phyloP scores from a whole-genome alignment of 2,113 vertebrate genomes.

The Benitochromis conjunctus region DNA sequence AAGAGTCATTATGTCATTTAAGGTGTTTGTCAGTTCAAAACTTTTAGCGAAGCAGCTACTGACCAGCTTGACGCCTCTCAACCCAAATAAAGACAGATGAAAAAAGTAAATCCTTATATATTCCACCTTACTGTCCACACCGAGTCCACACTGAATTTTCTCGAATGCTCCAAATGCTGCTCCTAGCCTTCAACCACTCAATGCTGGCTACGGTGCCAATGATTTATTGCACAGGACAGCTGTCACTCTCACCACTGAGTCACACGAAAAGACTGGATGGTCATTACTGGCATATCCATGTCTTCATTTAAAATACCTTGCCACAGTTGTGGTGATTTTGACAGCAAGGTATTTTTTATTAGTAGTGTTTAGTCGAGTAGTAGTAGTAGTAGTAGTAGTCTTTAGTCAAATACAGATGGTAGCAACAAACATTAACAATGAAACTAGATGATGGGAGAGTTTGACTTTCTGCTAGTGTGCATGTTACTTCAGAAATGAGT shows the following conservation, averaged over 20 bases:
- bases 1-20: neutral
- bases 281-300: neutral
- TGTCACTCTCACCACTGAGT: neutral
- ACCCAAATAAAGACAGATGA: neutral
- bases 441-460: neutral
- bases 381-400: neutral
- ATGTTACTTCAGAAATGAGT: neutral
- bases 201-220: neutral
- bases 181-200: neutral
- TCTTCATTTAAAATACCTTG: neutral
- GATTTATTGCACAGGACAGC: neutral
- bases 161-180: neutral
- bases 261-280: neutral
- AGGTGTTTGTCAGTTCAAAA: neutral
- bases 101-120: neutral
- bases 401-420: neutral
- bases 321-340: neutral
- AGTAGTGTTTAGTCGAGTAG: neutral
- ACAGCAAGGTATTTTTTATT: neutral
- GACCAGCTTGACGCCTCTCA: neutral
- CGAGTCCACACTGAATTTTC: neutral
- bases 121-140: neutral
- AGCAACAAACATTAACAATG: neutral
- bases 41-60: neutral
- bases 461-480: neutral